A percentile compares a stretch with the other conserved stretches of the same genome.
phyloP scores from a whole-genome alignment of 1,140 invertebrate species.

The Hycleus cichorii region DNA sequence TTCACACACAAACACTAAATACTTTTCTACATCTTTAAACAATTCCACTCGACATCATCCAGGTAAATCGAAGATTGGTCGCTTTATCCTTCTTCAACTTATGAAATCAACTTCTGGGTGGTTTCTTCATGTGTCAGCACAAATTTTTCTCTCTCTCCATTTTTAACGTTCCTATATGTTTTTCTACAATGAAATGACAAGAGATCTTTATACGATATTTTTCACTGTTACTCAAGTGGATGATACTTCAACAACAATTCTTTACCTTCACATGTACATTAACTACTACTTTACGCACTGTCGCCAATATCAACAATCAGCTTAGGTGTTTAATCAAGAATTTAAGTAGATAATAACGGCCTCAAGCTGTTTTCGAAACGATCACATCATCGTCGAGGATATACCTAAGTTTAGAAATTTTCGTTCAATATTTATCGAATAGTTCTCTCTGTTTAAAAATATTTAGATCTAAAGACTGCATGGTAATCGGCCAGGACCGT shows the following conservation, averaged over 20 bases:
- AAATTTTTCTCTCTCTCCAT: too few relatives aligned
- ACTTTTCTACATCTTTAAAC: background rate
- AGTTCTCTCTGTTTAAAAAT: too few relatives aligned
- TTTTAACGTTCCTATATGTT: too few relatives aligned
- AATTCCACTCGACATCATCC: conserved; percentile 5
- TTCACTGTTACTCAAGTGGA: background rate
- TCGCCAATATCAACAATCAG: conserved; percentile 13
- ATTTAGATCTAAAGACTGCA: too few relatives aligned
- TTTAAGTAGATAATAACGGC: conserved; percentile 25
- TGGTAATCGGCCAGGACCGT: too few relatives aligned
- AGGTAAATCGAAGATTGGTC: too few relatives aligned
- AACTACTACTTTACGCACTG: conserved; percentile 13
- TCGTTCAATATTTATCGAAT: too few relatives aligned
- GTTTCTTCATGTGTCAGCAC: conserved; percentile 11
- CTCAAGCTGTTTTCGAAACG: conserved; percentile 5
- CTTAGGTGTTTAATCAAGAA: conserved; percentile 19
- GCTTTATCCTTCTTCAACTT: background rate
- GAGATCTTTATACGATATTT: background rate
- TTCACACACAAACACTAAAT: too few relatives aligned
- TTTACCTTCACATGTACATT: conserved; percentile 14
- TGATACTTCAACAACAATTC: background rate
- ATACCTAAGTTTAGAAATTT: too few relatives aligned
- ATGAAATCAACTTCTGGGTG: conserved; percentile 7
- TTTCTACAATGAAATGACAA: too few relatives aligned
- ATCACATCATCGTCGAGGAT: too few relatives aligned